A percentile compares a stretch with the other conserved stretches of the same genome.
Evolutionary conservation across 2,888 invertebrate genomes (phyloP).

Genomic region (Lutraria lutraria): DNA sequence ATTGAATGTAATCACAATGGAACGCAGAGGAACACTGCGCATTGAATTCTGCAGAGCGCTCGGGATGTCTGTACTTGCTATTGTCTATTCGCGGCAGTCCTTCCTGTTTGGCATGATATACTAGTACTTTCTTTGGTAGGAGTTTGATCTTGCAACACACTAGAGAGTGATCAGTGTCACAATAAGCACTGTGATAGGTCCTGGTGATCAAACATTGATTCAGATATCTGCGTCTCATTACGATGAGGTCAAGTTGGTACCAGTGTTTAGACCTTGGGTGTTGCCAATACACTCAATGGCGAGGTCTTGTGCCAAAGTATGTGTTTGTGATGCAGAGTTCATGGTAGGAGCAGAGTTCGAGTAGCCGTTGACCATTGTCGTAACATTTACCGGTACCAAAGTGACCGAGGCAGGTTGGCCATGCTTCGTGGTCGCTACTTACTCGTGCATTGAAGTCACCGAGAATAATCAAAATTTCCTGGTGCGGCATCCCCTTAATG

Average conservation of each 20-base stretch:
- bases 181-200: constrained; percentile 31
- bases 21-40: too few relatives aligned
- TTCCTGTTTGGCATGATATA: neutral
- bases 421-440: constrained; percentile 33
- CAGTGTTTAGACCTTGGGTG: constrained; percentile 31
- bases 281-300: constrained; percentile 39
- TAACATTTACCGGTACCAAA: constrained; percentile 36
- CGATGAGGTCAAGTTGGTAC: constrained; percentile 30
- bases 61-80: too few relatives aligned
- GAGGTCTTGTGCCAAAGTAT: constrained; percentile 27
- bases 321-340: constrained; percentile 41
- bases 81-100: neutral
- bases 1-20: too few relatives aligned
- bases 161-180: constrained; percentile 29
- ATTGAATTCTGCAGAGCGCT: too few relatives aligned
- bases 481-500: constrained; percentile 8
- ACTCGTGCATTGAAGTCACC: constrained; percentile 54
- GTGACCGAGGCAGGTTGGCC: constrained; percentile 40
- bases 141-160: neutral
- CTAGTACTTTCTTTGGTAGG: neutral
- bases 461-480: constrained; percentile 37
- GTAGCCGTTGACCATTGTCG: constrained; percentile 42
- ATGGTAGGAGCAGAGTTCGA: constrained; percentile 3
- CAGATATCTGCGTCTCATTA: neutral
- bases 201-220: neutral